Base-by-base conservation (phyloP, 2,797 vertebrate genomes). In the Pipistrellus nathusii region DNA sequence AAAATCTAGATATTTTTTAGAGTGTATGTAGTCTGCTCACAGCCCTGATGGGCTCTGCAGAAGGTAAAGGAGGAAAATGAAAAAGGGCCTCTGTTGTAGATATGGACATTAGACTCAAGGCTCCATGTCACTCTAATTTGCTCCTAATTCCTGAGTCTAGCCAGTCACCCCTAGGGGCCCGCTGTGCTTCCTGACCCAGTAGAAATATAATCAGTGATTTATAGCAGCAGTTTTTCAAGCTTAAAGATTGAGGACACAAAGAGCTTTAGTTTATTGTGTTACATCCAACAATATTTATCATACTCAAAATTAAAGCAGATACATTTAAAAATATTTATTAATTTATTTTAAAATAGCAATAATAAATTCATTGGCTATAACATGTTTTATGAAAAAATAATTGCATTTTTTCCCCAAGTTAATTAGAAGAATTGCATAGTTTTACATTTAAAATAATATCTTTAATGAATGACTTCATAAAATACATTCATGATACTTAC, bases 351-450 rank as follows among this genome's bases (percentile, higher is more conserved):
- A 85, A 85, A 55, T 72, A 81, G 48, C 3, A 81, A 59, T 46
- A 92, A 62, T 55, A 91, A 48, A 46, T 1, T 51, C 35, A 78
- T 80, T 83, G 38, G 32, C 27, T 35, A 0, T 55, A 35, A 25
- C 8, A 27, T 35, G 64, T 48, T 62, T 92, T 86, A 68, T 88
- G 32, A 84, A 96, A 96, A 93, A 90, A 75, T 46, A n/a, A 84
- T 18, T 48, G 5, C 14, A 51, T 85, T 72, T 12, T 12, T 12
- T 12, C 2, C 1, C 1, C 7, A 32, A 5, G 7, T 78, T 48
- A n/a, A 17, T 85, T 20, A 73, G 32, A 76, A 83, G 86, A 85
- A 51, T 41, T 11, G 9, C 55, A 81, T 51, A 5, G 2, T 68
- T 90, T 68, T 35, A 72, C 32, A 48, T 75, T 86, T 84, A 44